Conservation (phyloP, 2,797 vertebrate species). For the Phoxinus dragarum region DNA sequence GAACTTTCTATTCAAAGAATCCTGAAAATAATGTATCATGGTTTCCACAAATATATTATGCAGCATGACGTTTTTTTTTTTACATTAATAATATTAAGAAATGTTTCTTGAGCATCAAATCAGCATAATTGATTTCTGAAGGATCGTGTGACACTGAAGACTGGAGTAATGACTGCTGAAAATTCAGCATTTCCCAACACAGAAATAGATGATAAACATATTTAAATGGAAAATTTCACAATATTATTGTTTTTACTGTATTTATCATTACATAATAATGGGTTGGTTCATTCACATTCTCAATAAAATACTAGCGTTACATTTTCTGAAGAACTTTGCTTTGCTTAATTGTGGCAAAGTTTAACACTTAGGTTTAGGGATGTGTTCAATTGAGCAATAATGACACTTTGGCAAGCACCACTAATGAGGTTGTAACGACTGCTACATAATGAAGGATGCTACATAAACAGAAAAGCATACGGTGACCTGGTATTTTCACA, state of each 20-base stretch:
- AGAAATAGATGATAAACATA: background rate
- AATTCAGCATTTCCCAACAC: background rate
- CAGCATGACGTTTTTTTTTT: too few species aligned
- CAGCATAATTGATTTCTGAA: background rate
- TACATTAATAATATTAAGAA: too few species aligned
- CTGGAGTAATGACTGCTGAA: background rate
- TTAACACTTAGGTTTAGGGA: background rate
- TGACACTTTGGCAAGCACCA: background rate
- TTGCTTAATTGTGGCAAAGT: background rate
- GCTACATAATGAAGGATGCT: background rate
- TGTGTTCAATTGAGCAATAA: background rate
- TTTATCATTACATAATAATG: background rate
- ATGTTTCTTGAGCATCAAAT: background rate
- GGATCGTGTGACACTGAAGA: background rate
- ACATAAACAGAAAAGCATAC: slow-evolving; percentile 10
- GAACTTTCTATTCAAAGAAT: background rate
- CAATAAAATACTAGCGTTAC: background rate
- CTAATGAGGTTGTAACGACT: background rate
- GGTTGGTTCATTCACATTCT: background rate
- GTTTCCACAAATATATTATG: background rate
- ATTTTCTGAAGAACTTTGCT: background rate
- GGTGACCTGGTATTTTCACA: slow-evolving; percentile 95
- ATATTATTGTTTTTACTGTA: background rate
- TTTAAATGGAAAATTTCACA: background rate
- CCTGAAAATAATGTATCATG: background rate